Evolutionary conservation across 2,888 invertebrate species (phyloP), one percentile per base, ranked within the genome.

Genomic region (Machimus atricapillus): DNA sequence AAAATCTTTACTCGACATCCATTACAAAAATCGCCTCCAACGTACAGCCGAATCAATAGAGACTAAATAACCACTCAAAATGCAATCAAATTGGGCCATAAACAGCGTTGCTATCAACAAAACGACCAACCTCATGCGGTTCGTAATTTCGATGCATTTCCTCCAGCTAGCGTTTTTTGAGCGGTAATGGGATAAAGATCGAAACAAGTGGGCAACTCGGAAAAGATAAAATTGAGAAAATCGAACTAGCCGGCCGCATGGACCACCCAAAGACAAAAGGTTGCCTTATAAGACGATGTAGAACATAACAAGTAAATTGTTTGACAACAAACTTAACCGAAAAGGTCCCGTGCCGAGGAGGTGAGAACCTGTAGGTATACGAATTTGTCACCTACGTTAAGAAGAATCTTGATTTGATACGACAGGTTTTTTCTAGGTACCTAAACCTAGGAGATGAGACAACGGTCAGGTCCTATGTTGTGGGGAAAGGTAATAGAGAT

Each of bases 221-320:
- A 56, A 78, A 81, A 81, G 81, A 81, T 81, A 81, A 81, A 52
- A 37, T 79, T 66, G 19, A 66, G 66, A 52, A 79, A 79, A 52
- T 52, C 79, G 79, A 31, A 43, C 43, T 46, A 12, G 14, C 82
- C 43, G 73, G 74, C 74, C 40, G n/a, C 19, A 66, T 40, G 74
- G 85, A 85, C 85, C 85, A 85, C 85, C 85, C 85, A 85, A 85
- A 85, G 43, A 85, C 85, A 73, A 85, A 85, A 85, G 74, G 34
- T 34, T 74, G 3, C 74, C 52, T 52, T 66, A 74, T 31, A 74
- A 85, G 23, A 23, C 40, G n/a, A 23, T 85, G 85, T 85, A 85
- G 85, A 85, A 85, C 85, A 85, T 34, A 74, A 74, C 85, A 27
- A 74, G 74, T 74, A 85, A 85, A 85, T 85, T 85, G 85, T 85